Evolutionary conservation across 2,797 vertebrate species (phyloP), one percentile per base, ranked within the genome.

Genomic region (Meriones psammophilus): DNA sequence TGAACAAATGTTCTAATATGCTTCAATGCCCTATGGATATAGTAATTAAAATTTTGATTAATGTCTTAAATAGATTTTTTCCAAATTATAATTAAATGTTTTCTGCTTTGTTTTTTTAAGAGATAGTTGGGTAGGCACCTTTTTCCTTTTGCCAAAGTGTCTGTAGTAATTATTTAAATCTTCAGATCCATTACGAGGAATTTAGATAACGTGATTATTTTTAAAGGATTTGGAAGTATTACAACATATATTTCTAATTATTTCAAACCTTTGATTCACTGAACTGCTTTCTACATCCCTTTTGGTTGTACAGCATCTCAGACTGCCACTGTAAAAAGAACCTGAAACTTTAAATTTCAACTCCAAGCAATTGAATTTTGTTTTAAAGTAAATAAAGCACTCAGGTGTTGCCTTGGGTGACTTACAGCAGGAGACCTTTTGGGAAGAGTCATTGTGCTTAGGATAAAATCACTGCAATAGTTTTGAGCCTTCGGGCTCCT

Each of bases 21-120:
- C 84, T 97, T 97, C 97, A 96, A 96, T 96, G 91, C 94, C 91
- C 84, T 89, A 39, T 85, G 79, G 91, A 95, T 97, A 95, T 93
- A 96, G 54, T 92, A 97, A 98, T 97, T 98, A 97, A 95, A 97
- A 69, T 94, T 96, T 94, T 97, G 96, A 97, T 97, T 97, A 97
- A 97, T 97, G 92, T 91, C 60, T 97, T 92, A 94, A 96, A 62
- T 95, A 93, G 86, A 69, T 84, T 97, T 96, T 93, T 81, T 58
- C 71, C 42, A 94, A 97, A 96, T 94, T 97, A 90, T 96, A 96
- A 97, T 96, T 91, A 97, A 96, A 97, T 97, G 64, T 97, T 97
- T 96, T 73, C 64, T 92, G 71, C 95, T 95, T 95, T 95, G 84
- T 95, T 97, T 46, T 96, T 97, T 89, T 91, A 92, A 96, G 92